A percentile compares a stretch with the other conserved stretches of the same genome.
These are phyloP conservation scores for Nymphalis polychloros DNA, from an alignment of 2,888 invertebrate species.

Conservation along the genomic window DNA sequence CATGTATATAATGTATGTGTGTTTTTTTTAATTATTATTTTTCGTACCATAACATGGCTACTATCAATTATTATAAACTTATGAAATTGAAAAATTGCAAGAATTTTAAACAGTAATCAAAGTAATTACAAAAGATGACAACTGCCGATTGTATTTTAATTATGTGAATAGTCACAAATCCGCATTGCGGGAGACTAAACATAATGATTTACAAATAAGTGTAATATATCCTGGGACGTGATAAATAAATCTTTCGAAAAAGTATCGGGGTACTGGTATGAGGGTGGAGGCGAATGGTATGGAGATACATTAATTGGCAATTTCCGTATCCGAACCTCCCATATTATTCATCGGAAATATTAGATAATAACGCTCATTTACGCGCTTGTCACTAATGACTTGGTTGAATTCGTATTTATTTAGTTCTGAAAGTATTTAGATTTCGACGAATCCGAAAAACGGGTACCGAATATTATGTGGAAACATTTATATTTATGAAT, in stretches of 20 bases:
- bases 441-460: background rate
- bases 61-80: no score
- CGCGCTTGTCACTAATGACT: constrained; percentile 31
- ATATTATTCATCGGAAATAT: constrained; percentile 61
- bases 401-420: background rate
- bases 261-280: constrained; percentile 48
- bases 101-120: background rate
- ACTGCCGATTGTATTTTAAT: background rate
- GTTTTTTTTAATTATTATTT: no score
- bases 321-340: constrained; percentile 56
- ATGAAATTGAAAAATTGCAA: no score
- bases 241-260: constrained; percentile 58
- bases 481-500: background rate
- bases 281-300: constrained; percentile 39
- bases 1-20: no score
- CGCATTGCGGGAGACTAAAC: constrained; percentile 39
- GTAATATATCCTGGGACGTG: constrained; percentile 57
- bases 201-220: constrained; percentile 67
- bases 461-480: no score
- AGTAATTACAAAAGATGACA: background rate
- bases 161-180: constrained; percentile 9
- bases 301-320: constrained; percentile 70
- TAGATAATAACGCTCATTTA: constrained; percentile 60
- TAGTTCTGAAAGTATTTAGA: background rate
- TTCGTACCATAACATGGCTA: no score